These are phyloP conservation scores for Glossophaga mutica DNA, from an alignment of 2,797 vertebrate genomes.

Conservation along the genomic window DNA sequence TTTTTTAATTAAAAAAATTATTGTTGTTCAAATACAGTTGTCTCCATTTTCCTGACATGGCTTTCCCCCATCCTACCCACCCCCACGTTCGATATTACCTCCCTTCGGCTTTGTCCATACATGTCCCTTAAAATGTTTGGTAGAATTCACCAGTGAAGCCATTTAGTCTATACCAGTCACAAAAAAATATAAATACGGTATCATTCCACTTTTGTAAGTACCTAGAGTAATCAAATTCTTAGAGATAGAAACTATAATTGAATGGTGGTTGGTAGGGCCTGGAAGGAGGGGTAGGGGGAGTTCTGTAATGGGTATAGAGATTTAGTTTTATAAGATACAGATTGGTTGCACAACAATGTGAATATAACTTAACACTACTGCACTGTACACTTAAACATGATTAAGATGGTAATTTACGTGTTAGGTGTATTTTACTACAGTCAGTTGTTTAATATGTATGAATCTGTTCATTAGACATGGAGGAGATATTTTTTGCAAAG, in stretches of 20 bases:
- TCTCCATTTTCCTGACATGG: too few relatives aligned
- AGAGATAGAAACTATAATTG: background rate
- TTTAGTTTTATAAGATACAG: background rate
- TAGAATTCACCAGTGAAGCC: background rate
- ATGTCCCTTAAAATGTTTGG: background rate
- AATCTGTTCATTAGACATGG: background rate
- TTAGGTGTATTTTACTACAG: background rate
- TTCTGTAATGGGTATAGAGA: background rate
- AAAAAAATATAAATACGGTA: background rate
- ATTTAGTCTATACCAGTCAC: background rate
- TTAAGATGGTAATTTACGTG: background rate
- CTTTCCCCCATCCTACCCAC: too few relatives aligned
- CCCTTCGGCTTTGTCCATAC: too few relatives aligned
- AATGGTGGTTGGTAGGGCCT: background rate
- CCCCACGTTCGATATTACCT: too few relatives aligned
- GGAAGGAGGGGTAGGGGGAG: background rate
- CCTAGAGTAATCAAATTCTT: background rate
- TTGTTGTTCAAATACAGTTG: too few relatives aligned
- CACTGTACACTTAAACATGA: background rate
- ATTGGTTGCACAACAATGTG: background rate
- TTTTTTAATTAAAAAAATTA: too few relatives aligned
- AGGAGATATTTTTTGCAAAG: background rate
- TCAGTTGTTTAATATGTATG: background rate
- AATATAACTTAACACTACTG: background rate
- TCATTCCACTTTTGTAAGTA: background rate